Base-by-base conservation (phyloP, 2,888 invertebrate species). In the Aphrophora alni region DNA sequence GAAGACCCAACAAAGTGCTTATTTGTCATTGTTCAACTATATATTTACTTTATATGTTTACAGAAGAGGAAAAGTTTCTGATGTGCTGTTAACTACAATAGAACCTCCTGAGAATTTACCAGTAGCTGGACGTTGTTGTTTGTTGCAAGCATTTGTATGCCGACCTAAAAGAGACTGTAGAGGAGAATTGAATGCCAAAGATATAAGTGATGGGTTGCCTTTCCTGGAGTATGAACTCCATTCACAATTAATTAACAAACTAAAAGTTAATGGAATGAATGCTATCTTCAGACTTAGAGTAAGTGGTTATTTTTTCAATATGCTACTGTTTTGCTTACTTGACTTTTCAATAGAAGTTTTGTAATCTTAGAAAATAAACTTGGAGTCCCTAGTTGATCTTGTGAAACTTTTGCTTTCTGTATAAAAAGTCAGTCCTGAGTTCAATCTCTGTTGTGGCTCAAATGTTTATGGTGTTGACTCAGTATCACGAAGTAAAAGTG, bases 191-290 rank as follows among this genome's bases (percentile, higher is more conserved):
- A 95, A 95, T 84, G 97, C 98, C 4, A 93, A 97, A 85, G 98
- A 98, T 89, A 96, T 99, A 82, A 98, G 98, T 0, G 96, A 98
- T 89, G 95, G 95, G 85, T 90, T 98, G 78, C 98, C 98, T 0
- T 98, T 98, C 89, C 89, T 98, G 78, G 98, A 99, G 88, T 98
- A 98, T 88, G 98, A 99, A 88, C 90, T 99, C 73, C 98, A 99
- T 88, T 93, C 96, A 82, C 92, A 98, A 84, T 89, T 98, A 51
- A 91, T 98, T 0, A 97, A 97, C 87, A 98, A 98, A 87, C 89
- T 98, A 1, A 93, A 95, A 88, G 95, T 98, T 83, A 96, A 96
- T 88, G 98, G 97, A 8, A 98, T 98, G 93, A 99, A 98, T 89
- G 95, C 97, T 4, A 90, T 98, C 78, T 98, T 98, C 89, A 95